A percentile compares a stretch with the other conserved stretches of the same genome.
Evolutionary conservation across 2,113 vertebrate species (phyloP).

Genomic region (Tachysurus fulvidraco): DNA sequence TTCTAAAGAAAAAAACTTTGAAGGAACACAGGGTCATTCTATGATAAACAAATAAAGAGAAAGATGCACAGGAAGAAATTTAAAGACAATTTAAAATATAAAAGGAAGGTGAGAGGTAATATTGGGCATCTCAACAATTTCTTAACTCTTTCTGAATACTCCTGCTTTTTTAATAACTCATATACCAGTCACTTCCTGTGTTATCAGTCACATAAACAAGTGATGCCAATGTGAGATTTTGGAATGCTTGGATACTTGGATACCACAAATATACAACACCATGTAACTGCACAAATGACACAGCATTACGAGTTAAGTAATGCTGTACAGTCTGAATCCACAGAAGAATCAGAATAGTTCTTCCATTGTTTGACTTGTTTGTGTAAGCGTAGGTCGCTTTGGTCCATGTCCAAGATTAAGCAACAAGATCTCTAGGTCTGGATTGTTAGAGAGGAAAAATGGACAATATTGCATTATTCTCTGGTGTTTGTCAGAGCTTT

Average conservation of each 20-base stretch:
- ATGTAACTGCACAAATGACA: slow-evolving; percentile 14
- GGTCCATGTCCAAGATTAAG: slow-evolving; percentile 21
- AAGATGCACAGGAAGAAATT: background rate
- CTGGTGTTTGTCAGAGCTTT: slow-evolving; percentile 30
- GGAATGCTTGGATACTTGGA: background rate
- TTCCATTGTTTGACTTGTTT: slow-evolving; percentile 38
- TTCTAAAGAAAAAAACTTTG: background rate
- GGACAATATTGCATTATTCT: slow-evolving; percentile 42
- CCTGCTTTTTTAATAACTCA: background rate
- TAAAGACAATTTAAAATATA: background rate
- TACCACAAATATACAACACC: background rate
- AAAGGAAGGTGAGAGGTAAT: background rate
- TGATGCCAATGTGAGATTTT: background rate
- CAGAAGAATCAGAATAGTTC: slow-evolving; percentile 1
- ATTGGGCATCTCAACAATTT: background rate
- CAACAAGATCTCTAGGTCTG: slow-evolving; percentile 32
- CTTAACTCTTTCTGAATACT: background rate
- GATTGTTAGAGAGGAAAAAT: slow-evolving; percentile 27
- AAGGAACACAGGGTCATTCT: slow-evolving; percentile 21
- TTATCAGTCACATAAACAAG: slow-evolving; percentile 1
- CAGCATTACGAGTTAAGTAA: slow-evolving; percentile 2
- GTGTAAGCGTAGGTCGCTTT: slow-evolving; percentile 27
- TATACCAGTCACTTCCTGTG: slow-evolving; percentile 21
- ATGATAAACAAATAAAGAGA: background rate
- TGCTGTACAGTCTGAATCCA: background rate